These are phyloP conservation scores for Podotricha telesiphe DNA, from an alignment of 2,888 invertebrate genomes.

Conservation along the genomic window DNA sequence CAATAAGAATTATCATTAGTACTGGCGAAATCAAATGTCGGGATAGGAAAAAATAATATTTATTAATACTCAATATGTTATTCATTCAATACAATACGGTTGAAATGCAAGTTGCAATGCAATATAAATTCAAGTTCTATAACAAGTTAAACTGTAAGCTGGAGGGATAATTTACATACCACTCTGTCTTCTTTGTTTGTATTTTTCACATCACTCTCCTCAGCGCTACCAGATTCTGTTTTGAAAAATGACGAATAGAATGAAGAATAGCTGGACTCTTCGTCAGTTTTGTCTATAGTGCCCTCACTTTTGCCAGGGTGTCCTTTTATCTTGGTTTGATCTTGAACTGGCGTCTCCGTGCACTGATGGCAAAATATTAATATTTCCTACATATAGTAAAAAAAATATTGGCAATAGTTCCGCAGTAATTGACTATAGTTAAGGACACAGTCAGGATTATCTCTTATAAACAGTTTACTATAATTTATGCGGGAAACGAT, in stretches of 20 bases:
- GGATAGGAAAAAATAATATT: too few species aligned
- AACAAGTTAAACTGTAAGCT: too few species aligned
- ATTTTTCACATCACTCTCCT: slow-evolving; percentile 61
- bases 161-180: slow-evolving; percentile 37
- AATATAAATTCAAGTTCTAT: too few species aligned
- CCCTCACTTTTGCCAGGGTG: slow-evolving; percentile 53
- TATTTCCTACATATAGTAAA: not conserved
- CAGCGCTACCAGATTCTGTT: slow-evolving; percentile 82
- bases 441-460: not conserved
- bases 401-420: not conserved
- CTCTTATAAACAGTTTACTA: not conserved
- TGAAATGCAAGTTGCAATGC: too few species aligned
- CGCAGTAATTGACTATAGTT: not conserved
- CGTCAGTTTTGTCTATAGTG: slow-evolving; percentile 62
- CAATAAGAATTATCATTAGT: not conserved
- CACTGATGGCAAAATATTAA: slow-evolving; percentile 51
- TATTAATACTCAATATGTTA: not conserved
- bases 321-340: slow-evolving; percentile 37
- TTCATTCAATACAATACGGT: too few species aligned
- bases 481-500: not conserved
- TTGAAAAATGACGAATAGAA: slow-evolving; percentile 88
- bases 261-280: slow-evolving; percentile 85
- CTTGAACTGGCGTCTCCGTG: slow-evolving; percentile 44
- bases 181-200: slow-evolving; percentile 37
- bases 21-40: too few species aligned